A percentile compares a stretch with the other conserved stretches of the same genome.
Evolutionary conservation across 1,140 invertebrate species (phyloP).

Genomic region (Drosophila rufa): DNA sequence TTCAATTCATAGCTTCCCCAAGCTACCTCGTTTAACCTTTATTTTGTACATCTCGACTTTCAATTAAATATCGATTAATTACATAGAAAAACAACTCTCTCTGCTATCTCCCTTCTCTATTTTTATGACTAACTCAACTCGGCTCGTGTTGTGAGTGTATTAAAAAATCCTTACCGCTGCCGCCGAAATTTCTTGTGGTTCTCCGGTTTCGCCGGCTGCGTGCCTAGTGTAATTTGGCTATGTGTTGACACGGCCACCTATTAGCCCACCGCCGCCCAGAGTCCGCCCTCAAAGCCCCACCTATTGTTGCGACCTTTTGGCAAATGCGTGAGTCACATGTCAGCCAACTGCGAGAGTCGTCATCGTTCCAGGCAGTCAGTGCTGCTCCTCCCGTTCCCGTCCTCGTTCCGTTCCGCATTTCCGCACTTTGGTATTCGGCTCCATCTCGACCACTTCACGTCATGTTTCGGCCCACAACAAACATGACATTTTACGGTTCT

Average conservation of each 20-base stretch:
- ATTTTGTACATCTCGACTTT: neutral
- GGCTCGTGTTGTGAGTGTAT: constrained; percentile 25
- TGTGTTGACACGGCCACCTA: constrained; percentile 70
- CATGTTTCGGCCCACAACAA: constrained; percentile 80
- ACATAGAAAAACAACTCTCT: neutral
- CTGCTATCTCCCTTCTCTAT: neutral
- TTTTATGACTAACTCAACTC: constrained; percentile 39
- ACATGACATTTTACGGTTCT: constrained; percentile 82
- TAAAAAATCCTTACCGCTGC: constrained; percentile 33
- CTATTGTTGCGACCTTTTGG: constrained; percentile 25
- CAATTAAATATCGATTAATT: constrained; percentile 28
- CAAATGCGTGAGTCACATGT: constrained; percentile 60
- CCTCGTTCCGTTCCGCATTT: neutral
- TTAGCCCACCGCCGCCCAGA: constrained; percentile 7
- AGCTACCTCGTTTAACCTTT: neutral
- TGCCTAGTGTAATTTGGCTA: constrained; percentile 69
- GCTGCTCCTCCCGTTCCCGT: neutral
- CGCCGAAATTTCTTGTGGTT: constrained; percentile 22
- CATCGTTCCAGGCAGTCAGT: constrained; percentile 23
- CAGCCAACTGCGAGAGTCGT: constrained; percentile 47
- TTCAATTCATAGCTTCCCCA: neutral
- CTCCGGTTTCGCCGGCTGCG: constrained; percentile 34
- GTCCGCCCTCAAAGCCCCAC: constrained; percentile 1
- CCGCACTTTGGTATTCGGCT: constrained; percentile 8
- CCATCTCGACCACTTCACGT: constrained; percentile 67